These are phyloP conservation scores for Lagorchestes hirsutus DNA, from an alignment of 2,797 vertebrate species.

Conservation along the genomic window DNA sequence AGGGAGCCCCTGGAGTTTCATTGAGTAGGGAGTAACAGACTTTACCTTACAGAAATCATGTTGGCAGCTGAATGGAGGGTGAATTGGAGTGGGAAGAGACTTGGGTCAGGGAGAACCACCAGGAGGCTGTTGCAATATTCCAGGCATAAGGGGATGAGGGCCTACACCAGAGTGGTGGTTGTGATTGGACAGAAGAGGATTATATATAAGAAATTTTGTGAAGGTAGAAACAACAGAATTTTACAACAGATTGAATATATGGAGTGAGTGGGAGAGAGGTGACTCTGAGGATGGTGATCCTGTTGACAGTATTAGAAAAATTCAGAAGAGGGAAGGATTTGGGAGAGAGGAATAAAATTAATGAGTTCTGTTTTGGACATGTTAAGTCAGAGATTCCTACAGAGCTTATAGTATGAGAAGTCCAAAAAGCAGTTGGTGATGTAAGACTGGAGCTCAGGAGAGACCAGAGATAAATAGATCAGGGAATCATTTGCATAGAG, in stretches of 20 bases:
- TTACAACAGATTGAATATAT: not conserved
- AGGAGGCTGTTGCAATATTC: not conserved
- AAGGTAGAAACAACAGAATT: not conserved
- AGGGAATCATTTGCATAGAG: not conserved
- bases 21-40: not conserved
- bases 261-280: not conserved
- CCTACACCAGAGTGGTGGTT: not conserved
- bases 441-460: not conserved
- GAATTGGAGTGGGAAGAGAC: not conserved
- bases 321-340: not conserved
- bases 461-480: not conserved
- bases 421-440: not conserved
- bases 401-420: not conserved
- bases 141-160: not conserved
- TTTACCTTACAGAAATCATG: not conserved
- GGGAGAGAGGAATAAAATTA: not conserved
- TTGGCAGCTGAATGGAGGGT: not conserved
- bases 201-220: not conserved
- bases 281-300: not conserved
- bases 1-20: not conserved
- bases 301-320: not conserved
- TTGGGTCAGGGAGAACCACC: not conserved
- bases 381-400: not conserved
- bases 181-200: not conserved
- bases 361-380: not conserved